Evolutionary conservation across 2,113 vertebrate species (phyloP), one percentile per base, ranked within the genome.

Genomic region (Pseudolaguvia tuberculata): DNA sequence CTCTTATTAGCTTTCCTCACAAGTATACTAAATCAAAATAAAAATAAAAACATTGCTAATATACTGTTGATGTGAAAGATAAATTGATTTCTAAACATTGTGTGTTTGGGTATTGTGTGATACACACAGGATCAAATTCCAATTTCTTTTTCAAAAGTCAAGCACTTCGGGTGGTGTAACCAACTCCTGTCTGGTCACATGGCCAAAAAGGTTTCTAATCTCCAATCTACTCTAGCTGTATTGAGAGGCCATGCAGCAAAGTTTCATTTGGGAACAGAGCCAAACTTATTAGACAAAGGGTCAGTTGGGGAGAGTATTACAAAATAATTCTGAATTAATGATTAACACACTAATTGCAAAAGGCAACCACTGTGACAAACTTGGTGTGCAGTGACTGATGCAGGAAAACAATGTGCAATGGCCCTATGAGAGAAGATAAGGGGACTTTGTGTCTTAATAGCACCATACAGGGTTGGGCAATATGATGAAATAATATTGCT

Each of bases 281-380:
- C 70, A 53, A 51, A 2, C 12, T 62, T 42, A 2, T 39, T 12
- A 39, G 18, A 42, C 39, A 31, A 10, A n/a, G 14, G 27, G 2
- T 1, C 21, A 9, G 8, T 25, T 20, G 21, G 47, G 51, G 23
- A 70, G 42, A 73, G 58, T 5, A 8, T 45, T 68, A 62, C 18
- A 48, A 62, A 72, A 73, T 2, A 15, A 72, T 42, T 12, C 3
- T 18, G 9, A n/a, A 70, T 65, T 61, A 78, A 81, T 76, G 56
- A 69, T 61, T 62, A 68, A 78, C 53, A 1, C 45, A 23, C 45
- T 56, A 67, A 68, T 72, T 72, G 48, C 11, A 13, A 72, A 81
- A 72, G 48, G 14, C 71, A 72, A 67, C 29, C n/a, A 14, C 45
- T 4, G 31, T 62, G 63, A 73, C 45, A 59, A 29, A 18, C 23